These are phyloP conservation scores for Zaprionus nigranus DNA, from an alignment of 1,140 invertebrate genomes.

Conservation along the genomic window DNA sequence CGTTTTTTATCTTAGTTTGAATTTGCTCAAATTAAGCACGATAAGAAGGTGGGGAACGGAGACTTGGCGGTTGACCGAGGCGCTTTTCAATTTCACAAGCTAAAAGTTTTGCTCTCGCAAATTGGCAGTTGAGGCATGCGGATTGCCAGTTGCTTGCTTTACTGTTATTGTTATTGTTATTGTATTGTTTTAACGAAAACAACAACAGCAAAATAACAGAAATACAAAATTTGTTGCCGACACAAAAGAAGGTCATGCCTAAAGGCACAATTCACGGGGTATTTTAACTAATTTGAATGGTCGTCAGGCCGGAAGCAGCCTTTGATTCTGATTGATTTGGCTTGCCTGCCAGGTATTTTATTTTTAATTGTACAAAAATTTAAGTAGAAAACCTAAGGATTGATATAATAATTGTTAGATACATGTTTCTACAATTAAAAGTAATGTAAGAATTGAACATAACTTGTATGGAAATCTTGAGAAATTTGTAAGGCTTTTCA, in stretches of 20 bases:
- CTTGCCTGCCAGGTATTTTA: constrained; percentile 1
- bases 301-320: not conserved
- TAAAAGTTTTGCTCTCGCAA: constrained; percentile 64
- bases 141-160: constrained; percentile 43
- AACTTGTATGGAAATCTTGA: too few species aligned
- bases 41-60: constrained; percentile 28
- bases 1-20: constrained; percentile 58
- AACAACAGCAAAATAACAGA: constrained; percentile 22
- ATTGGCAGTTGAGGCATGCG: constrained; percentile 64
- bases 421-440: not conserved
- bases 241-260: constrained; percentile 18
- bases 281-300: constrained; percentile 18
- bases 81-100: constrained; percentile 70
- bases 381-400: not conserved
- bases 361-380: not conserved
- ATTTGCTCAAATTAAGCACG: constrained; percentile 72
- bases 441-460: too few species aligned
- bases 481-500: too few species aligned
- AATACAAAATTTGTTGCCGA: constrained; percentile 17
- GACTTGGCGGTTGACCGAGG: constrained; percentile 25
- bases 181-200: constrained; percentile 26
- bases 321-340: constrained; percentile 15
- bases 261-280: not conserved
- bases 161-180: constrained; percentile 65
- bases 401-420: not conserved